Base-by-base conservation (phyloP, 30 jellyfish, hydroid and myxozoan species). In the Chrysaora quinquecirrha region DNA sequence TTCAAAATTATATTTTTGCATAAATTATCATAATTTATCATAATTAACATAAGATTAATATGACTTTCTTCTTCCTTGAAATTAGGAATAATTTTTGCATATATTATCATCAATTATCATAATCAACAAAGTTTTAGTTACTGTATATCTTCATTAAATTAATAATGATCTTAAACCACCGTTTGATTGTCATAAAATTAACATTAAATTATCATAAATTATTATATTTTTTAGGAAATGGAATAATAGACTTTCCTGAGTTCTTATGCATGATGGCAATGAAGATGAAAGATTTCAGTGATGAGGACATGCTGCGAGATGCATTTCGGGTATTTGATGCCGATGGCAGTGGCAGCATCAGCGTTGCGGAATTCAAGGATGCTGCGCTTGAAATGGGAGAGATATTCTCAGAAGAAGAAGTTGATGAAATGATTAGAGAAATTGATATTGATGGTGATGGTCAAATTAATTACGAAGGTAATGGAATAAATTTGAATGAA, bases 361-460 rank as follows among this genome's bases (percentile, higher is more conserved):
- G 89, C 31, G 95, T 83, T 1, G 90, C 89, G 1, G 97, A 90
- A 54, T 77, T 90, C 75, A 84, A 84, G 52, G 96, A 90, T 22
- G 95, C 90, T n/a, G 84, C 90, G 3, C 49, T 71, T 1, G 90
- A 90, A 54, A 84, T 90, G 88, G 97, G 97, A 27, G 97, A 90
- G 52, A 71, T 70, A 31, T 73, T 83, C 64, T 75, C 95, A 28
- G 91, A 90, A 60, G 97, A 90, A 11, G 96, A 90, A 60, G 90
- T 90, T 58, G 90, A 83, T 75, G 97, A 90, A 48, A 76, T 90
- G 96, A 77, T 90, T 3, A 73, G 64, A 64, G 97, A 90, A 70
- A 76, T 84, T 70, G 97, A 90, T 66, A 61, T 68, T 27, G 97
- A 90, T 52, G 97, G 96, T 23, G 97, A 90, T 66, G 97, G 97